A percentile compares a stretch with the other conserved stretches of the same genome.
phyloP scores from a whole-genome alignment of 2,113 vertebrate species.

The Piaya cayana region DNA sequence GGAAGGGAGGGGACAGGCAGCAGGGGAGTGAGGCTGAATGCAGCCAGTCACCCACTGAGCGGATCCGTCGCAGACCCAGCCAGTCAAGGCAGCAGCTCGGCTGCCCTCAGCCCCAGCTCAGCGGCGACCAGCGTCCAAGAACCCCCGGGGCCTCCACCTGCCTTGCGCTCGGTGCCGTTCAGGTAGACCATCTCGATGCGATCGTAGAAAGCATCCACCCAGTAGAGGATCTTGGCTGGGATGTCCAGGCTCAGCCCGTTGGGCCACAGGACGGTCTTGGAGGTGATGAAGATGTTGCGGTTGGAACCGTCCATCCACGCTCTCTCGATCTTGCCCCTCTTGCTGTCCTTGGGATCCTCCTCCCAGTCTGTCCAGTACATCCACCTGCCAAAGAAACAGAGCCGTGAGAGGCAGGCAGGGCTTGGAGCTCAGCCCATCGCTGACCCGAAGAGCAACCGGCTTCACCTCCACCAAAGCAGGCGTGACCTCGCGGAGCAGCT shows the following conservation, averaged over 20 bases:
- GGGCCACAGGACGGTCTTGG: constrained; percentile 95
- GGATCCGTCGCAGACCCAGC: rapidly evolving
- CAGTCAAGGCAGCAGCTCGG: rapidly evolving
- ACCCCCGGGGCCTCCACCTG: background rate
- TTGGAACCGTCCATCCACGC: constrained; percentile 98
- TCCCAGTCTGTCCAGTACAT: constrained; percentile 99
- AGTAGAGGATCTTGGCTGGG: constrained; percentile 89
- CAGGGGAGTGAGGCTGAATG: rapidly evolving
- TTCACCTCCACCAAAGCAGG: background rate
- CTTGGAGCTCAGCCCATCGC: background rate
- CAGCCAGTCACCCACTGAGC: background rate
- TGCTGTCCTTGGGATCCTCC: constrained; percentile 94
- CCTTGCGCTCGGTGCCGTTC: constrained; percentile 90
- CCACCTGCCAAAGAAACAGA: constrained; percentile 77
- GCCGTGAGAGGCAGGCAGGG: background rate
- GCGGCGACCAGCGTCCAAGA: rapidly evolving
- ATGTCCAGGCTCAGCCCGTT: constrained; percentile 96
- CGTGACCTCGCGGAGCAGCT: background rate
- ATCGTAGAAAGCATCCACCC: constrained; percentile 98
- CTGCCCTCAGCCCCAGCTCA: rapidly evolving
- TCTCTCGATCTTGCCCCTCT: constrained; percentile 92
- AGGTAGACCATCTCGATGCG: constrained; percentile 94
- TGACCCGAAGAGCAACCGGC: background rate
- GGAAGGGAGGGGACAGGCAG: background rate
- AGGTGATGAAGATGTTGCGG: constrained; percentile 90